Percentiles rank a stretch among this genome's conserved stretches.
These are phyloP conservation scores for Herpetotheres cachinnans DNA, from an alignment of 2,113 vertebrate genomes.

Conservation along the genomic window DNA sequence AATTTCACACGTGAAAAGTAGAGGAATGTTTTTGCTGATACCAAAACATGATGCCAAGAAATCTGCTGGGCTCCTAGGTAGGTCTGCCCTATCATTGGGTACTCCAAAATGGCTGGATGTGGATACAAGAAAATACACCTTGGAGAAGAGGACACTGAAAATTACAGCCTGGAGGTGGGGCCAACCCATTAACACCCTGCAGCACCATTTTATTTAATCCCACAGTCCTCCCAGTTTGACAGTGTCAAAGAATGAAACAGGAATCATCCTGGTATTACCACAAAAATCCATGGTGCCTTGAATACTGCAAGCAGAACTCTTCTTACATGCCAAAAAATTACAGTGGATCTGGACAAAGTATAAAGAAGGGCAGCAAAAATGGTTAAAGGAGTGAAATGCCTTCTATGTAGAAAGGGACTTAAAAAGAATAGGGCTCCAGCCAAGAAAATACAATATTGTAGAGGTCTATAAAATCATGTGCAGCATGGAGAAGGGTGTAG, in stretches of 20 bases:
- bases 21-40: not conserved
- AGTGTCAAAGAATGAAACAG: not conserved
- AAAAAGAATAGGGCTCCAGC: not conserved
- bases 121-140: not conserved
- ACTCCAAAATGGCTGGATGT: not conserved
- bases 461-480: not conserved
- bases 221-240: not conserved
- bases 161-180: not conserved
- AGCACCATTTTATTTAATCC: not conserved
- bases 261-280: not conserved
- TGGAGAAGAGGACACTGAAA: not conserved
- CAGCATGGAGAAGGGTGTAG: not conserved
- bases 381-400: not conserved
- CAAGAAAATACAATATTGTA: not conserved
- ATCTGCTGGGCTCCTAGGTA: not conserved
- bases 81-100: not conserved
- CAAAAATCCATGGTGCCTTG: not conserved
- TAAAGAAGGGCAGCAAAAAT: not conserved
- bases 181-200: not conserved
- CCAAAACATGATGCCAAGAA: not conserved
- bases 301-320: not conserved
- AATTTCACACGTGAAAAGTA: not conserved
- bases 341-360: not conserved
- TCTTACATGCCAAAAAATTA: not conserved
- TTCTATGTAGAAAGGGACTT: not conserved